These are phyloP conservation scores for Manis crassicaudata DNA, from an alignment of 2,797 vertebrate genomes.

Conservation along the genomic window DNA sequence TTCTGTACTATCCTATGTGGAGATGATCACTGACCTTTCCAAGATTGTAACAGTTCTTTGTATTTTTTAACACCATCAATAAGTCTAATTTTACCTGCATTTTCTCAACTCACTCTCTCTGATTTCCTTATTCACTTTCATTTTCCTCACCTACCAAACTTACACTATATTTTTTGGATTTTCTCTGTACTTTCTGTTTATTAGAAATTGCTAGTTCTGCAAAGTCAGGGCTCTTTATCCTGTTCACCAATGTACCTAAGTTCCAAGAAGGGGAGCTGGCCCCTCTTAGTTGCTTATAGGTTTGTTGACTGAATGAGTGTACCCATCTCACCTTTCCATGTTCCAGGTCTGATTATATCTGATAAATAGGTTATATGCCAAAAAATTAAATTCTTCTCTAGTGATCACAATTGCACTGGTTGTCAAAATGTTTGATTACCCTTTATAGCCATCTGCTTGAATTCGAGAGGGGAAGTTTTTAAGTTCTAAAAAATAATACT, in stretches of 20 bases:
- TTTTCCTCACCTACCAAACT: background rate
- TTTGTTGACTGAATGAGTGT: background rate
- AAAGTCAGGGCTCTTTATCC: background rate
- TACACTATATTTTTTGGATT: background rate
- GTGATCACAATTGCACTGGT: background rate
- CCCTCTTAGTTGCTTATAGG: background rate
- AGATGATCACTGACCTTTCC: background rate
- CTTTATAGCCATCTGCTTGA: background rate
- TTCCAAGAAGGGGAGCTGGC: background rate
- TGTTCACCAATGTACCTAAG: too few relatives aligned
- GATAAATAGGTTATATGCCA: background rate
- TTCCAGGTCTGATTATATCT: background rate
- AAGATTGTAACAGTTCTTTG: background rate
- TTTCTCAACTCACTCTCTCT: background rate
- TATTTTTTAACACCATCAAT: background rate
- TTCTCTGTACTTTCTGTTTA: background rate
- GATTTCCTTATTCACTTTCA: background rate
- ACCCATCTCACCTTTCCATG: background rate
- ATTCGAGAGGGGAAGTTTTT: background rate
- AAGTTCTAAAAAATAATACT: conserved; percentile 17
- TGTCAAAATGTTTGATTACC: background rate
- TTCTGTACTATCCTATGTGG: background rate
- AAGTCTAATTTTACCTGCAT: background rate
- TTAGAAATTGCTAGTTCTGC: background rate
- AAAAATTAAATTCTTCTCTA: background rate